A percentile compares a stretch with the other conserved stretches of the same genome.
phyloP scores from a whole-genome alignment of 2,888 invertebrate genomes.

The Aphidius colemani region DNA sequence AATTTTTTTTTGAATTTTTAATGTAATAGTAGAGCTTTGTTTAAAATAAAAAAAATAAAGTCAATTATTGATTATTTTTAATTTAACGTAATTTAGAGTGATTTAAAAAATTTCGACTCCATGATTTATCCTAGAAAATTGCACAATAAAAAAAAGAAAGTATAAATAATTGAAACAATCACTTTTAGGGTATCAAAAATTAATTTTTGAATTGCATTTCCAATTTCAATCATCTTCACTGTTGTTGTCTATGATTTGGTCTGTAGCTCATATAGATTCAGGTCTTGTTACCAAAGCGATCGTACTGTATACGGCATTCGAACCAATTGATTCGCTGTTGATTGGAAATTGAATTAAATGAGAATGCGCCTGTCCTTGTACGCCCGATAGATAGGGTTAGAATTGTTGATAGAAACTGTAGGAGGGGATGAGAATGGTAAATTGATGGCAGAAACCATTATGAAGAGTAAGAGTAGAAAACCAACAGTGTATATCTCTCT shows the following conservation, averaged over 20 bases:
- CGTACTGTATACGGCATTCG: conserved; percentile 61
- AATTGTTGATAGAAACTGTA: conserved; percentile 33
- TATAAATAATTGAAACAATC: too few species aligned
- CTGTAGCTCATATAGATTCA: conserved; percentile 54
- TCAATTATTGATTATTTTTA: too few species aligned
- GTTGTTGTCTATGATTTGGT: conserved; percentile 8
- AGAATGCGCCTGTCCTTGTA: conserved; percentile 60
- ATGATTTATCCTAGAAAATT: too few species aligned
- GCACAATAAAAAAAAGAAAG: too few species aligned
- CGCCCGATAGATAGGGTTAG: conserved; percentile 34
- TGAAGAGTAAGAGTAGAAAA: too few species aligned
- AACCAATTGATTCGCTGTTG: conserved; percentile 66
- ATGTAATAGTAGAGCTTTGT: too few species aligned
- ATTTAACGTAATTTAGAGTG: too few species aligned
- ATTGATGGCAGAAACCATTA: conserved; percentile 13
- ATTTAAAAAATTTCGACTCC: too few species aligned
- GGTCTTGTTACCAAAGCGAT: conserved; percentile 44
- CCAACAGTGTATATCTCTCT: not conserved
- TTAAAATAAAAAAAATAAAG: too few species aligned
- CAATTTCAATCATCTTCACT: not conserved
- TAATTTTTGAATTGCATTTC: too few species aligned
- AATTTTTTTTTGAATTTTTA: too few species aligned
- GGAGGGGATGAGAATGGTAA: conserved; percentile 46
- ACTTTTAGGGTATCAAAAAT: too few species aligned
- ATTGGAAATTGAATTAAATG: conserved; percentile 66